These are phyloP conservation scores for Carlito syrichta DNA, from an alignment of 2,113 vertebrate species.

Conservation along the genomic window DNA sequence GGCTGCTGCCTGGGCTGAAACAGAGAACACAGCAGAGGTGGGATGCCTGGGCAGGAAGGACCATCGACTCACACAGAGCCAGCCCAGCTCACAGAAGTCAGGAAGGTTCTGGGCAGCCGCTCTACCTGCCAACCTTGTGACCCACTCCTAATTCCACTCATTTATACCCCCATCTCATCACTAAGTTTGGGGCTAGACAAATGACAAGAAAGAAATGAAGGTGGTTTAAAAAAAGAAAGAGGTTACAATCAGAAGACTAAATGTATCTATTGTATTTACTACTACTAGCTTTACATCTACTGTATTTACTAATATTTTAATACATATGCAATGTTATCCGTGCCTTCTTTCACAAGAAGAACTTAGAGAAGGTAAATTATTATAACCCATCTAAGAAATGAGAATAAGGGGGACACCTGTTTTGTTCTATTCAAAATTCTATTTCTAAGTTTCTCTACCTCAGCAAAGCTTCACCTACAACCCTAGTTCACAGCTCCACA, in stretches of 20 bases:
- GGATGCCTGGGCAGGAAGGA: neutral
- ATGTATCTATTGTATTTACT: no score
- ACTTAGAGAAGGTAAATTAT: neutral
- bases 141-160: neutral
- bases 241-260: neutral
- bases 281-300: no score
- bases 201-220: neutral
- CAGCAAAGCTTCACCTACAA: neutral
- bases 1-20: constrained; percentile 93
- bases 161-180: neutral
- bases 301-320: neutral
- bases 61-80: rapidly evolving
- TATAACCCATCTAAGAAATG: neutral
- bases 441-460: neutral
- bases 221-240: neutral
- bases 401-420: neutral
- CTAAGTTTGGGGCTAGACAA: neutral
- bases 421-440: neutral
- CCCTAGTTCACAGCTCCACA: neutral
- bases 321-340: neutral
- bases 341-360: neutral
- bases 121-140: neutral
- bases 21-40: constrained; percentile 52
- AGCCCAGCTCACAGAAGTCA: rapidly evolving
- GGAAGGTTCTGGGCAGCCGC: rapidly evolving